Conservation (phyloP, 53 echinoderm and acorn worm species). For the Glandiceps talaboti region DNA sequence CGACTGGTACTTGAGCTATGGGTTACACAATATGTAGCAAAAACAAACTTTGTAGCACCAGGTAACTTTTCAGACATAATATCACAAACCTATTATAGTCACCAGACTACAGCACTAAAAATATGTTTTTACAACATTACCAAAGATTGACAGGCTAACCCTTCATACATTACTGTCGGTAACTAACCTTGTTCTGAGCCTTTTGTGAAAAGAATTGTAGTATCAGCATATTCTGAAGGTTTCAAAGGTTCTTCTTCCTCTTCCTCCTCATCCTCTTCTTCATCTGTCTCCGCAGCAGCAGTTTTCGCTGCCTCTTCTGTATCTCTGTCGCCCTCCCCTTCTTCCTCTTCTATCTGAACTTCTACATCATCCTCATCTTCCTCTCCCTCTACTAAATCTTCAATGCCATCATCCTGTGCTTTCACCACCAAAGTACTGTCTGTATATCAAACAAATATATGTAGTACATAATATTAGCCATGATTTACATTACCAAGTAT, state of each 20-base stretch:
- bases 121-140: too few relatives aligned
- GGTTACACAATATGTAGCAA: too few relatives aligned
- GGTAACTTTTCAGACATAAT: too few relatives aligned
- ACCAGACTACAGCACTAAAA: too few relatives aligned
- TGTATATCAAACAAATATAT: too few relatives aligned
- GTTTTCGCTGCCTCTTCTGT: slow-evolving; percentile 26
- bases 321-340: slow-evolving; percentile 23
- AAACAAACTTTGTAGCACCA: too few relatives aligned
- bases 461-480: too few relatives aligned
- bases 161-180: too few relatives aligned
- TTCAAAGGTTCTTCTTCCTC: slow-evolving; percentile 74
- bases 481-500: too few relatives aligned
- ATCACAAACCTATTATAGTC: too few relatives aligned
- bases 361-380: slow-evolving; percentile 43
- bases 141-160: too few relatives aligned
- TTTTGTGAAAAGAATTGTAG: slow-evolving; percentile 84
- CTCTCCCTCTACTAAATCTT: slow-evolving; percentile 79
- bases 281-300: slow-evolving; percentile 43
- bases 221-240: slow-evolving; percentile 86
- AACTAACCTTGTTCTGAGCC: slow-evolving; percentile 73
- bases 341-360: slow-evolving; percentile 17
- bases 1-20: too few relatives aligned
- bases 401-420: slow-evolving; percentile 34
- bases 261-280: slow-evolving; percentile 60
- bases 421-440: slow-evolving; percentile 7